These are phyloP conservation scores for Brenthis hecate DNA, from an alignment of 2,888 invertebrate genomes.

Conservation along the genomic window DNA sequence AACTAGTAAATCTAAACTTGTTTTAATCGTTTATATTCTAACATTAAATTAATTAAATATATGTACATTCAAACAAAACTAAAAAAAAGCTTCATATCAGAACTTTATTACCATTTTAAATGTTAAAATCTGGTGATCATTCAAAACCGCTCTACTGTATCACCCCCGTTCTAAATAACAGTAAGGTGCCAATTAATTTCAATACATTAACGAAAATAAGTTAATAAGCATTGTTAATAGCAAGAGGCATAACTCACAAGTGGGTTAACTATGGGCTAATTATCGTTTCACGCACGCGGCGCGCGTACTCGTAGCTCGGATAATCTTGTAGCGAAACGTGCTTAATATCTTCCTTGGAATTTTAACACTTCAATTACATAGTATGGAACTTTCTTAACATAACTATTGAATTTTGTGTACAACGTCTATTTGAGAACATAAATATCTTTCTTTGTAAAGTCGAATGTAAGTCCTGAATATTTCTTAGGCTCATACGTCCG, in stretches of 20 bases:
- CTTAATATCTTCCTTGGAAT: conserved; percentile 10
- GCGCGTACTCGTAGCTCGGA: conserved; percentile 15
- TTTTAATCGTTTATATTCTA: too few relatives aligned
- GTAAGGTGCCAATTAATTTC: conserved; percentile 20
- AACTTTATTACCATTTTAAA: background rate
- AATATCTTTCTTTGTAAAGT: too few relatives aligned
- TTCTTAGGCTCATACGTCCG: too few relatives aligned
- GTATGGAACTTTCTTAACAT: background rate
- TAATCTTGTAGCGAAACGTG: conserved; percentile 24
- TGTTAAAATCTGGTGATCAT: conserved; percentile 1
- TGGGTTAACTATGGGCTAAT: conserved; percentile 58
- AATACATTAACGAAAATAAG: conserved; percentile 28
- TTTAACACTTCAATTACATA: conserved; percentile 8
- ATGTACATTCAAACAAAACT: too few relatives aligned
- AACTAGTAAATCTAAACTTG: too few relatives aligned
- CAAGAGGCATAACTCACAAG: conserved; percentile 42
- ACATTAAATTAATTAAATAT: too few relatives aligned
- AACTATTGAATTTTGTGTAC: too few relatives aligned
- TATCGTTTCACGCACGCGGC: conserved; percentile 51
- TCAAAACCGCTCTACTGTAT: conserved; percentile 20
- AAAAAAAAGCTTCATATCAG: too few relatives aligned
- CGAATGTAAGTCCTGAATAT: too few relatives aligned
- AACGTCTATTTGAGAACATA: too few relatives aligned
- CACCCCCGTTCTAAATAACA: conserved; percentile 19
- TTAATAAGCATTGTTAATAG: conserved; percentile 33